A percentile compares a stretch with the other conserved stretches of the same genome.
Evolutionary conservation across 2,888 invertebrate genomes (phyloP).

Genomic region (Girardia tigrina): DNA sequence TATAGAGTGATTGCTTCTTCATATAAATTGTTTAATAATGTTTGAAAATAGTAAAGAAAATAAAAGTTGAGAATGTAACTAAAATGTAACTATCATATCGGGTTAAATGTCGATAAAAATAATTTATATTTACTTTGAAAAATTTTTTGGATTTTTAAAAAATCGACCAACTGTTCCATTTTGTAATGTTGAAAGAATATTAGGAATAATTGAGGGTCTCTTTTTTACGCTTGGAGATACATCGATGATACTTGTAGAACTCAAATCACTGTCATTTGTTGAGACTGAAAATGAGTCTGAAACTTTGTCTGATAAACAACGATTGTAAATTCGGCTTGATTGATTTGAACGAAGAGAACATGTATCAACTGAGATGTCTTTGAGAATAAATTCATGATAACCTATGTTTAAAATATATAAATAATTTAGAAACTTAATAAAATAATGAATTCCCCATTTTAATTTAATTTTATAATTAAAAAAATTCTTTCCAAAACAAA

Average conservation of each 20-base stretch:
- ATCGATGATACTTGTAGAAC: not conserved
- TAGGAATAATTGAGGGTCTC: not conserved
- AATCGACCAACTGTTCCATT: conserved; percentile 19
- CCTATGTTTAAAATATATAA: too few relatives aligned
- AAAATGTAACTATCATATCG: too few relatives aligned
- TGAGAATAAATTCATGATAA: not conserved
- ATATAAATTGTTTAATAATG: too few relatives aligned
- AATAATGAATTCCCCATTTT: too few relatives aligned
- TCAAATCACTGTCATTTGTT: not conserved
- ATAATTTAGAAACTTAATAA: too few relatives aligned
- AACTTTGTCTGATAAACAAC: not conserved
- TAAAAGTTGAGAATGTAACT: too few relatives aligned
- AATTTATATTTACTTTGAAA: conserved; percentile 17
- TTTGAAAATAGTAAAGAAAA: too few relatives aligned
- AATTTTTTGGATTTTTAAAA: not conserved
- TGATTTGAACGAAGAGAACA: not conserved
- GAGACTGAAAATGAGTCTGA: not conserved
- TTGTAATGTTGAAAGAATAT: not conserved
- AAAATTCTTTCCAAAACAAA: too few relatives aligned
- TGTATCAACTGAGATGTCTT: not conserved
- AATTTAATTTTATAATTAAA: too few relatives aligned
- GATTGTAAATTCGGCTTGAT: not conserved
- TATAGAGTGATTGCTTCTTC: too few relatives aligned
- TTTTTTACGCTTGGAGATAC: not conserved
- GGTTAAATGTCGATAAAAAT: too few relatives aligned